phyloP scores from a whole-genome alignment of 2,888 invertebrate genomes.

The Dioctria linearis region DNA sequence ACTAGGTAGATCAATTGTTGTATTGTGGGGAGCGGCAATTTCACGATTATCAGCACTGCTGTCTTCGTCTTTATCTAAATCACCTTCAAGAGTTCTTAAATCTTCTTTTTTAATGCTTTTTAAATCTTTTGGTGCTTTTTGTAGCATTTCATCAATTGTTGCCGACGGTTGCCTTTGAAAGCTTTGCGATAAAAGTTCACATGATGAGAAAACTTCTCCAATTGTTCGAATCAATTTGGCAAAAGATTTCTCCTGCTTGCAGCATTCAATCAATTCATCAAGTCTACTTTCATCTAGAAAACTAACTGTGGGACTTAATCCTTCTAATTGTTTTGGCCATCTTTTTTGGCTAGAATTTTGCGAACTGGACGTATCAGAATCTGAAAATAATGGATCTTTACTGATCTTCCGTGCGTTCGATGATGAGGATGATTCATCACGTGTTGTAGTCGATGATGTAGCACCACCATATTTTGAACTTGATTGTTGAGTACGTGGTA shows the following conservation, averaged over 20 bases:
- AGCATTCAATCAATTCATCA: slow-evolving; percentile 82
- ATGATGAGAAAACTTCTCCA: slow-evolving; percentile 82
- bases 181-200: slow-evolving; percentile 81
- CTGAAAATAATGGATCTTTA: slow-evolving; percentile 31
- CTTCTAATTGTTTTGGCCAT: slow-evolving; percentile 24
- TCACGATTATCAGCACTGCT: slow-evolving; percentile 72
- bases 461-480: slow-evolving; percentile 50
- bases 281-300: slow-evolving; percentile 84
- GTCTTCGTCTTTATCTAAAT: slow-evolving; percentile 91
- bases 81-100: slow-evolving; percentile 80
- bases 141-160: slow-evolving; percentile 73
- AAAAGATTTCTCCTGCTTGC: slow-evolving; percentile 79
- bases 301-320: slow-evolving; percentile 61
- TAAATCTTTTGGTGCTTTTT: slow-evolving; percentile 73
- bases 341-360: slow-evolving; percentile 26
- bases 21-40: slow-evolving; percentile 60
- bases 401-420: slow-evolving; percentile 50
- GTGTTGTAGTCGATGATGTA: slow-evolving; percentile 38
- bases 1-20: slow-evolving; percentile 76
- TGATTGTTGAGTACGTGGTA: slow-evolving; percentile 53
- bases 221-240: slow-evolving; percentile 82
- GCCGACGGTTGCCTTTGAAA: slow-evolving; percentile 74
- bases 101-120: slow-evolving; percentile 80
- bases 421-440: slow-evolving; percentile 52
- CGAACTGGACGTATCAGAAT: slow-evolving; percentile 51